Evolutionary conservation across 1,140 invertebrate species (phyloP), one percentile per base, ranked within the genome.

Genomic region (Druon quercuslanigerum): DNA sequence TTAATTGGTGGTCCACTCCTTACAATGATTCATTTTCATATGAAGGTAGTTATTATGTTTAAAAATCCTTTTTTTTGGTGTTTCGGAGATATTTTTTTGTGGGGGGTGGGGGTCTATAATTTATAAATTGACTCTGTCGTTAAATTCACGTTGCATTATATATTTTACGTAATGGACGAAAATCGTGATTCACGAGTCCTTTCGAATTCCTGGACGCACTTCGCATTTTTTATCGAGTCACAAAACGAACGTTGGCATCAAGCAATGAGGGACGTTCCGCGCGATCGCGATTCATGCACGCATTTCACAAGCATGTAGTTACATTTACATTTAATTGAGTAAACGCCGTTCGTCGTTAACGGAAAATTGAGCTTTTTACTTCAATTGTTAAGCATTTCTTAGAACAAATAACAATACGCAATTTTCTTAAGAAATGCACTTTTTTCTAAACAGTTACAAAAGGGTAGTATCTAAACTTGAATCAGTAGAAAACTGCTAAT

Each of bases 171-270:
- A 66, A 66, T 66, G 13, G 60, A 33, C 40, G 60, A 66, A 66
- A 66, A 66, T 25, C 20, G 60, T 66, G 60, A 66, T 66, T 66
- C 40, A 46, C 60, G 60, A 40, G 60, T 66, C 60, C 33, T 66
- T 66, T 66, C 33, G 60, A 66, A 46, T 66, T 66, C 16, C 60
- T 66, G 60, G 7, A 66, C 60, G 25, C 16, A 66, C 57, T 66
- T 13, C 40, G 57, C 57, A 46, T 66, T 66, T 66, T 66, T 66
- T 66, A 66, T 66, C n/a, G 60, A 40, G 33, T n/a, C 60, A 66
- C 60, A 66, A 66, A 66, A 66, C 25, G 25, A 66, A 66, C 40
- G 60, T 40, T 66, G 60, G 60, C 60, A 66, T 40, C 25, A 20
- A 66, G 60, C 60, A 66, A 66, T 66, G 60, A 66, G 25, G 14